Conservation (phyloP, 1,140 invertebrate species). For the Zaprionus inermis region DNA sequence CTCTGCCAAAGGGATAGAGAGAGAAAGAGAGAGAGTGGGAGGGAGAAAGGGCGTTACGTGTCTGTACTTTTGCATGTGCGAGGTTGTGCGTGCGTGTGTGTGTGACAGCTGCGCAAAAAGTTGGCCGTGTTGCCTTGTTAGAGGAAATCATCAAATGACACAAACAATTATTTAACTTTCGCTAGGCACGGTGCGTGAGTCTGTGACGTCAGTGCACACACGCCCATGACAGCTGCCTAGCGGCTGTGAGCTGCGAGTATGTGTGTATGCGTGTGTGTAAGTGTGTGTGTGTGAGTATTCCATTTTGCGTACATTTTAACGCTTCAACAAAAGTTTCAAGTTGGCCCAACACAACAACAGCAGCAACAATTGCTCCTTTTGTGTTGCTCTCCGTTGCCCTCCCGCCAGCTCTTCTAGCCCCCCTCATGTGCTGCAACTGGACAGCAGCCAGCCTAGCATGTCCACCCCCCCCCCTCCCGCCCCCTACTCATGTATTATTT, state of each 20-base stretch:
- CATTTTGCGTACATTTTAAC: slow-evolving; percentile 58
- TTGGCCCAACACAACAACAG: slow-evolving; percentile 43
- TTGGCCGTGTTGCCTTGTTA: slow-evolving; percentile 64
- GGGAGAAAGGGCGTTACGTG: background rate
- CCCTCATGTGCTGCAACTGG: slow-evolving; percentile 2
- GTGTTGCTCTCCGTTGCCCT: slow-evolving; percentile 8
- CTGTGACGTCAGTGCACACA: slow-evolving; percentile 62
- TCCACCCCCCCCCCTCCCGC: slow-evolving; percentile 6
- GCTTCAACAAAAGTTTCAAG: slow-evolving; percentile 56
- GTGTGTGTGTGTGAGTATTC: slow-evolving; percentile 16
- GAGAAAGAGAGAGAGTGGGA: too few relatives aligned
- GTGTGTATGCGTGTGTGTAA: slow-evolving; percentile 12
- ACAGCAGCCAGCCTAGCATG: slow-evolving; percentile 16
- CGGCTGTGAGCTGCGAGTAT: slow-evolving; percentile 15
- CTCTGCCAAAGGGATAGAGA: background rate
- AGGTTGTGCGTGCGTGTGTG: slow-evolving; percentile 18
- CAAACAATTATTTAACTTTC: slow-evolving; percentile 82
- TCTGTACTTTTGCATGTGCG: slow-evolving; percentile 12
- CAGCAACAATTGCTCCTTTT: slow-evolving; percentile 45
- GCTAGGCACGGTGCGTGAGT: slow-evolving; percentile 69
- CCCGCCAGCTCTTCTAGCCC: too few relatives aligned
- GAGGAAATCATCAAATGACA: slow-evolving; percentile 81
- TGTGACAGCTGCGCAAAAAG: slow-evolving; percentile 72
- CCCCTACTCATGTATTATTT: slow-evolving; percentile 61
- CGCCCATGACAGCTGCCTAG: slow-evolving; percentile 48